A percentile compares a stretch with the other conserved stretches of the same genome.
phyloP scores from a whole-genome alignment of 2,797 vertebrate species.

The Brotogeris chrysoptera region DNA sequence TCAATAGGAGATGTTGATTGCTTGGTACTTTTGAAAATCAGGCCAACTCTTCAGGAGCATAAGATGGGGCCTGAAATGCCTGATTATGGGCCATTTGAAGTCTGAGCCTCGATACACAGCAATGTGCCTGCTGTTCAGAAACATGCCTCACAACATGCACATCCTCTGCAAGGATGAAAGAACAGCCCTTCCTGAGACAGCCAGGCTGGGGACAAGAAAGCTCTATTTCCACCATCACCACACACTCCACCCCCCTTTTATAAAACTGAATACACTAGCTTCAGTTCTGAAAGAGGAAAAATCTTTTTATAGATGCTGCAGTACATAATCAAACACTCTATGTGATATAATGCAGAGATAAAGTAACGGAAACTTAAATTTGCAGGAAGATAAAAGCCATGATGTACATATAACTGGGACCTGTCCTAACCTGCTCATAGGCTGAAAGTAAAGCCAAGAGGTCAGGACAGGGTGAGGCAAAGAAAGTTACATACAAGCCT shows the following conservation, averaged over 20 bases:
- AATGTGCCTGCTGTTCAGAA: not conserved
- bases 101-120: not conserved
- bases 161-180: not conserved
- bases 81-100: conserved; percentile 26
- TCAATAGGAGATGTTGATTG: not conserved
- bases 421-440: not conserved
- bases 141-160: not conserved
- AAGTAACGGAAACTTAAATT: not conserved
- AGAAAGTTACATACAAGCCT: not conserved
- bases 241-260: not conserved
- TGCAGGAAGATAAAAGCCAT: not conserved
- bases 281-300: not conserved
- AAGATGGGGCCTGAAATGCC: not conserved
- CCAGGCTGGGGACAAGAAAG: not conserved
- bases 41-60: not conserved
- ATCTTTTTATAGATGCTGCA: not conserved
- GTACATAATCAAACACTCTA: not conserved
- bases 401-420: not conserved
- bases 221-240: not conserved
- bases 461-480: not conserved
- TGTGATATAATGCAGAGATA: not conserved
- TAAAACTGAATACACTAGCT: not conserved
- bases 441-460: not conserved
- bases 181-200: not conserved
- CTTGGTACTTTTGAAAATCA: conserved; percentile 19